phyloP scores from a whole-genome alignment of 2,888 invertebrate species.

The Ariolimax columbianus region DNA sequence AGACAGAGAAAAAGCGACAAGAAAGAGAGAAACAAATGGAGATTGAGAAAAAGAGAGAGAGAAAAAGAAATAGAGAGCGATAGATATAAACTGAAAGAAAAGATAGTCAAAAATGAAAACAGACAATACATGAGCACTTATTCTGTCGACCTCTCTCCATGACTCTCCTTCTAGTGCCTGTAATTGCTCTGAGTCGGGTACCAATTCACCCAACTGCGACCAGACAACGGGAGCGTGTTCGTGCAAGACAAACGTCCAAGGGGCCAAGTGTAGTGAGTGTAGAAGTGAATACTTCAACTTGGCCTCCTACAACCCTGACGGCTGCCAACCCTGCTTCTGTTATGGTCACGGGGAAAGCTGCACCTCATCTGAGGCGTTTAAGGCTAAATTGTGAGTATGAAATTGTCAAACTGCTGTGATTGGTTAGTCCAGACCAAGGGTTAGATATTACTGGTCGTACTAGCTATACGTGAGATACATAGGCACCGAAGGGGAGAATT shows the following conservation, averaged over 20 bases:
- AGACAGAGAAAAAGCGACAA: too few relatives aligned
- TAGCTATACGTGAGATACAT: too few relatives aligned
- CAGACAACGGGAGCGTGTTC: conserved; percentile 60
- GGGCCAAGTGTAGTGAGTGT: conserved; percentile 65
- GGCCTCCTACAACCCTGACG: conserved; percentile 83
- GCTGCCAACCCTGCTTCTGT: conserved; percentile 82
- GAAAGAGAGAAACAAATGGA: too few relatives aligned
- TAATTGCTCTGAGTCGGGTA: conserved; percentile 60
- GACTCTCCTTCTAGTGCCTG: conserved; percentile 57
- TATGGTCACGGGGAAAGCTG: conserved; percentile 61
- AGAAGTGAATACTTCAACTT: conserved; percentile 59
- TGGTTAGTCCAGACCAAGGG: too few relatives aligned
- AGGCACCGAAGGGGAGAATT: too few relatives aligned
- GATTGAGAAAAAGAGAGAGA: too few relatives aligned
- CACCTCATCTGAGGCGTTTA: conserved; percentile 60
- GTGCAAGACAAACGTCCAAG: conserved; percentile 66
- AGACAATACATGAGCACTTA: too few relatives aligned
- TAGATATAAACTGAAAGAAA: too few relatives aligned
- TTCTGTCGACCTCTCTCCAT: too few relatives aligned
- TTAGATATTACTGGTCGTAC: too few relatives aligned
- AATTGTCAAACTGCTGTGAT: neutral
- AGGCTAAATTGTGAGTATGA: conserved; percentile 24
- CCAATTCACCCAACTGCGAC: conserved; percentile 54
- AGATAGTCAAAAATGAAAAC: too few relatives aligned
- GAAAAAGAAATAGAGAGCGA: too few relatives aligned